Conservation (phyloP, 53 echinoderm and acorn worm genomes). For the Hippasteria phrygiana region DNA sequence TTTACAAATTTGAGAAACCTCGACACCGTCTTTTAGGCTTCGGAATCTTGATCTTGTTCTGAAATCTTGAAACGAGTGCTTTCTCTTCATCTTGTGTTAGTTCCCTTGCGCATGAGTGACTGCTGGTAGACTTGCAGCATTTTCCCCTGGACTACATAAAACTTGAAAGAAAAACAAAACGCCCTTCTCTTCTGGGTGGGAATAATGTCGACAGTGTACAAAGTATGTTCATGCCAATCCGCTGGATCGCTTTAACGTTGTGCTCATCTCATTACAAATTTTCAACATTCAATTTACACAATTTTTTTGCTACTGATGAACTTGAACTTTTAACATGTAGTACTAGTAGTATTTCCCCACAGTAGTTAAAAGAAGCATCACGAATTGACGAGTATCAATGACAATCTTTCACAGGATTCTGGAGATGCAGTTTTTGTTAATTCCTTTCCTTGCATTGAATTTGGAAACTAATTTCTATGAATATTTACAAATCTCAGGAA, state of each 20-base stretch:
- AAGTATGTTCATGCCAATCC: not conserved
- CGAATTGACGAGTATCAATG: too few species aligned
- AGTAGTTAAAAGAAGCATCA: too few species aligned
- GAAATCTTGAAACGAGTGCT: not conserved
- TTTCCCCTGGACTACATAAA: slow-evolving; percentile 19
- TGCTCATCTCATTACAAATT: not conserved
- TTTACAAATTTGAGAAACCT: not conserved
- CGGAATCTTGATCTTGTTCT: not conserved
- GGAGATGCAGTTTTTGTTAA: too few species aligned
- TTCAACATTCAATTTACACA: not conserved
- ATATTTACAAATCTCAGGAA: not conserved
- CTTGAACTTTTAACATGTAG: too few species aligned
- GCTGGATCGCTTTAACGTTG: not conserved
- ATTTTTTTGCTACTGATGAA: too few species aligned
- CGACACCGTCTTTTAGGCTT: not conserved
- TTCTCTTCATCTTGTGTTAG: slow-evolving; percentile 19
- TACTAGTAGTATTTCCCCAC: too few species aligned
- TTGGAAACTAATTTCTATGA: too few species aligned
- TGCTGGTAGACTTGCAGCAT: slow-evolving; percentile 56
- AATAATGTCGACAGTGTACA: slow-evolving; percentile 56
- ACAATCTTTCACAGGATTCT: too few species aligned
- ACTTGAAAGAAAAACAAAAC: slow-evolving; percentile 12
- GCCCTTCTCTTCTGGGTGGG: slow-evolving; percentile 51
- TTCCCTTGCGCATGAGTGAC: slow-evolving; percentile 40
- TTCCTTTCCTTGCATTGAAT: too few species aligned